phyloP scores from a whole-genome alignment of 2,113 vertebrate species.

The Willisornis vidua region DNA sequence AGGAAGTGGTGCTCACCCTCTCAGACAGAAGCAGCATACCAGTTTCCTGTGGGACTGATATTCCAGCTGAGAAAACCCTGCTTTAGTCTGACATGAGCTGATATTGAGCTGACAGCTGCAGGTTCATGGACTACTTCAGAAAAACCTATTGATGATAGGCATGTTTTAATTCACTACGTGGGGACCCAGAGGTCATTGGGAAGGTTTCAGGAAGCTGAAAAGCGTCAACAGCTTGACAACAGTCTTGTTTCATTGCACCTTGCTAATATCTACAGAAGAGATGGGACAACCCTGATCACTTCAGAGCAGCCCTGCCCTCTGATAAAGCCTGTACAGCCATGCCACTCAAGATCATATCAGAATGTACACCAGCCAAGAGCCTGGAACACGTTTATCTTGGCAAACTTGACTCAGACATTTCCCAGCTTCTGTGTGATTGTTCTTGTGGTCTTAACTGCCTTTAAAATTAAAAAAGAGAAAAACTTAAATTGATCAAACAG shows the following conservation, averaged over 20 bases:
- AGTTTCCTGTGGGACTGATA: background rate
- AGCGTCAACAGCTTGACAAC: background rate
- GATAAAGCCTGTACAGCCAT: background rate
- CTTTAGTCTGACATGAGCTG: background rate
- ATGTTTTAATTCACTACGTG: background rate
- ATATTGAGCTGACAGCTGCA: background rate
- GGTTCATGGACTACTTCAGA: background rate
- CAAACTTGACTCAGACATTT: background rate
- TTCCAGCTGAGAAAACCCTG: background rate
- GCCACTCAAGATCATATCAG: background rate
- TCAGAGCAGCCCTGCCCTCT: background rate
- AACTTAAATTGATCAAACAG: background rate
- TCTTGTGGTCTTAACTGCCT: background rate
- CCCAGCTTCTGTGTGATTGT: background rate
- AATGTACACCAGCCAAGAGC: background rate
- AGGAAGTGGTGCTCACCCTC: background rate
- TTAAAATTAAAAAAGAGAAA: background rate
- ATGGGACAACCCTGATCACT: background rate
- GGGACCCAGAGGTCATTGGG: background rate
- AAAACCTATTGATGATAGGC: background rate
- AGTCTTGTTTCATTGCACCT: background rate
- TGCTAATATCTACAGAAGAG: background rate
- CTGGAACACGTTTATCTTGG: background rate
- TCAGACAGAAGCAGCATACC: background rate
- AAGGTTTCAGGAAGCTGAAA: background rate